phyloP scores from a whole-genome alignment of 2,888 invertebrate genomes.

The Tenthredo distinguenda region DNA sequence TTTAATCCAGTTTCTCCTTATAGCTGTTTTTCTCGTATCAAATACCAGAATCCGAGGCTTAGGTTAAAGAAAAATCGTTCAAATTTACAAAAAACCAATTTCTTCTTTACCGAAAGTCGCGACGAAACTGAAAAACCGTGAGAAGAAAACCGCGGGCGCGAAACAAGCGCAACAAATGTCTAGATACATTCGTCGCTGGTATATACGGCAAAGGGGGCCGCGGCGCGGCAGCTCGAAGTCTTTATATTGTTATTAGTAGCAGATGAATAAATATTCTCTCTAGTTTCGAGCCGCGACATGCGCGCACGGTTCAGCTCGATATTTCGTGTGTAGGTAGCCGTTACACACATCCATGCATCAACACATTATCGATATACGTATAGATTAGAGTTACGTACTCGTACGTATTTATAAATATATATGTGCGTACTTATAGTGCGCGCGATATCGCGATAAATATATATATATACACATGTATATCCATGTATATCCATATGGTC shows the following conservation, averaged over 20 bases:
- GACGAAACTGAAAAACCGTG: no score
- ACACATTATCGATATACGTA: slow-evolving; percentile 44
- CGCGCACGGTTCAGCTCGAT: neutral
- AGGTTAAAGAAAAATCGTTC: no score
- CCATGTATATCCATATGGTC: neutral
- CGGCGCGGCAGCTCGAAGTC: neutral
- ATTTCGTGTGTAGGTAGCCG: neutral
- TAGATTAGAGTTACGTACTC: slow-evolving; percentile 32
- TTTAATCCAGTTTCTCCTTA: no score
- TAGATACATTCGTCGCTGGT: no score
- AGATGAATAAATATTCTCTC: slow-evolving; percentile 13
- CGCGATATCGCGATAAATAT: neutral
- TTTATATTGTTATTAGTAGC: slow-evolving; percentile 13
- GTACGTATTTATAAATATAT: neutral
- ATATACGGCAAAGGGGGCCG: no score
- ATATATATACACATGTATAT: no score
- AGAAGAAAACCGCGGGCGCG: no score
- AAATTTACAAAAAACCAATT: no score
- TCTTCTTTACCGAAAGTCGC: no score
- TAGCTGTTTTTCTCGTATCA: no score
- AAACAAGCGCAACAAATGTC: no score
- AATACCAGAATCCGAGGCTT: no score
- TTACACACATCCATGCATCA: neutral
- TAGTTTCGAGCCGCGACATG: neutral
- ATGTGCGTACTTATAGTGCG: neutral